Evolutionary conservation across 2,113 vertebrate genomes (phyloP), one percentile per base, ranked within the genome.

Genomic region (Coryphaenoides rupestris): DNA sequence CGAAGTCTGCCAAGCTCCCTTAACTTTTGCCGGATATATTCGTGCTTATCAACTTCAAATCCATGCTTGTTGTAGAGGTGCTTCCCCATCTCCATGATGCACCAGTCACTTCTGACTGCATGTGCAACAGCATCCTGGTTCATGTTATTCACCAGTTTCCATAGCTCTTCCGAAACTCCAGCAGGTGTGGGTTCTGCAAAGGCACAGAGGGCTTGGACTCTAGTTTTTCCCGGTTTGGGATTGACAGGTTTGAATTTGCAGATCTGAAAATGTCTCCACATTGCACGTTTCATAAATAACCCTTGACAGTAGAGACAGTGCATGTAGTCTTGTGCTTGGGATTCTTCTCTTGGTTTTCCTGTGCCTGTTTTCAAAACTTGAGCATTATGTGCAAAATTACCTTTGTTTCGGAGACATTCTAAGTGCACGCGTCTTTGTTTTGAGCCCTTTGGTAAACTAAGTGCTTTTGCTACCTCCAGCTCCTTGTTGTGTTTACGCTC

Each of bases 21-120:
- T 22, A 79, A 4, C 21, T 75, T 77, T 21, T 73, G 71, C 0
- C 45, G 24, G 55, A 84, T 70, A 7, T 73, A 73, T 52, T 78
- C 64, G 15, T 81, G 76, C 68, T 70, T 73, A 13, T n/a, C 21
- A 50, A 16, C n/a, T 55, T 72, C 66, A 56, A 40, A 45, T 5
- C 75, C 78, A 19, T 58, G 58, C 4, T 59, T 13, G 61, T 76
- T 77, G 60, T 54, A 65, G 14, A 71, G 61, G 40, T 72, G 66
- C 13, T 84, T n/a, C 7, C 68, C 79, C 28, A 49, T 64, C 21
- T 74, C 73, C 15, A 68, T 55, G 13, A 78, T 77, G 56, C 59
- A 62, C 19, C 16, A 21, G 47, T 80, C 76, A 49, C 17, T 64
- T 50, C 63, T 59, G 23, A 81, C 62, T 14, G 47, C 70, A 69